These are phyloP conservation scores for Diarsia dahlii DNA, from an alignment of 2,888 invertebrate species.

Conservation along the genomic window DNA sequence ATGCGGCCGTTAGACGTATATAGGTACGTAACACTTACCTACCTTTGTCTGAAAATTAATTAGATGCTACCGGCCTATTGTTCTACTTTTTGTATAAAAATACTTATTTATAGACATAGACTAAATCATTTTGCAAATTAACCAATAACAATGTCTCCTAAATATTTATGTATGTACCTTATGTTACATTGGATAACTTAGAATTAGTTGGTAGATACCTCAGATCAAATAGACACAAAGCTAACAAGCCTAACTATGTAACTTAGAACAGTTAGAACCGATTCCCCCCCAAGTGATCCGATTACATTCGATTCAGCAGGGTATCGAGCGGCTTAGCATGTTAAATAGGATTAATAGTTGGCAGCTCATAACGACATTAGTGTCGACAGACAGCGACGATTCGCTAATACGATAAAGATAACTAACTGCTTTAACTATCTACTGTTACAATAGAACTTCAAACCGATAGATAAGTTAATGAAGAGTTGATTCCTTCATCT, in stretches of 20 bases:
- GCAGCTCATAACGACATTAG: constrained; percentile 53
- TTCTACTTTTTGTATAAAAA: too few relatives aligned
- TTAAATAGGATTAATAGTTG: constrained; percentile 61
- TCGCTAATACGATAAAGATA: constrained; percentile 24
- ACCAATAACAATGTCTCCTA: neutral
- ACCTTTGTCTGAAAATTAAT: neutral
- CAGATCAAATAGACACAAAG: too few relatives aligned
- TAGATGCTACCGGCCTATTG: neutral
- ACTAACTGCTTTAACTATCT: neutral
- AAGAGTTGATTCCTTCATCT: neutral
- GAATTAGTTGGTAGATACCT: neutral
- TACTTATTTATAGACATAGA: too few relatives aligned
- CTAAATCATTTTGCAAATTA: neutral
- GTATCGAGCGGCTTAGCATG: constrained; percentile 36
- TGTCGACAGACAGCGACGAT: constrained; percentile 16
- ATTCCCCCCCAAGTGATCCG: constrained; percentile 32
- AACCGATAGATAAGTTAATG: neutral
- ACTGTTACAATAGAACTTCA: too few relatives aligned
- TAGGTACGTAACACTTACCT: too few relatives aligned
- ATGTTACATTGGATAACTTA: neutral
- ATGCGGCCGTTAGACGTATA: too few relatives aligned
- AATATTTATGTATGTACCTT: too few relatives aligned
- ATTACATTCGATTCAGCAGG: constrained; percentile 36
- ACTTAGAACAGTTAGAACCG: constrained; percentile 10
- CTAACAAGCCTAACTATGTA: neutral